These are phyloP conservation scores for Acanthosoma haemorrhoidale DNA, from an alignment of 2,888 invertebrate genomes.

Conservation along the genomic window DNA sequence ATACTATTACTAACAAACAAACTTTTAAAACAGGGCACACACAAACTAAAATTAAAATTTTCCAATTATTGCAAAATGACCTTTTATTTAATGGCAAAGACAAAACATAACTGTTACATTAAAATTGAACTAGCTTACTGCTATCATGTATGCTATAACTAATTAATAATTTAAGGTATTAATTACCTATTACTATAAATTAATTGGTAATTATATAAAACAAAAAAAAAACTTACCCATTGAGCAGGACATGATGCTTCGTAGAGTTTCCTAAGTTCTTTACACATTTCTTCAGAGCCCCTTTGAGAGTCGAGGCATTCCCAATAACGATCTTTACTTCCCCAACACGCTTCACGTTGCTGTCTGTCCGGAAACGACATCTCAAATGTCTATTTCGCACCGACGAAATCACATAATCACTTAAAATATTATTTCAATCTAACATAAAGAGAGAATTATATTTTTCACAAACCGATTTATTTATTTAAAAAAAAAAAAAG, in stretches of 20 bases:
- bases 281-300: conserved; percentile 58
- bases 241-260: conserved; percentile 72
- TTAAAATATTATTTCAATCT: neutral
- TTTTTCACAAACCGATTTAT: too few species aligned
- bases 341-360: conserved; percentile 77
- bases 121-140: too few species aligned
- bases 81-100: too few species aligned
- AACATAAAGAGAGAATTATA: too few species aligned
- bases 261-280: conserved; percentile 64
- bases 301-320: conserved; percentile 64
- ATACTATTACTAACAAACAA: too few species aligned
- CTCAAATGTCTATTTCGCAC: neutral
- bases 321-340: conserved; percentile 81
- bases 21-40: too few species aligned
- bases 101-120: too few species aligned
- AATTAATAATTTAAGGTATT: neutral
- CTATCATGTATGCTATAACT: too few species aligned
- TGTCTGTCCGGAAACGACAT: conserved; percentile 53
- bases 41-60: too few species aligned
- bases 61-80: too few species aligned
- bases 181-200: too few species aligned
- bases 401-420: neutral
- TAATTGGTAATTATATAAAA: neutral
- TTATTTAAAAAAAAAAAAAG: neutral
- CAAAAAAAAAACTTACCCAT: conserved; percentile 58